Conservation (phyloP, 2,113 vertebrate genomes). For the Cisticola juncidis region DNA sequence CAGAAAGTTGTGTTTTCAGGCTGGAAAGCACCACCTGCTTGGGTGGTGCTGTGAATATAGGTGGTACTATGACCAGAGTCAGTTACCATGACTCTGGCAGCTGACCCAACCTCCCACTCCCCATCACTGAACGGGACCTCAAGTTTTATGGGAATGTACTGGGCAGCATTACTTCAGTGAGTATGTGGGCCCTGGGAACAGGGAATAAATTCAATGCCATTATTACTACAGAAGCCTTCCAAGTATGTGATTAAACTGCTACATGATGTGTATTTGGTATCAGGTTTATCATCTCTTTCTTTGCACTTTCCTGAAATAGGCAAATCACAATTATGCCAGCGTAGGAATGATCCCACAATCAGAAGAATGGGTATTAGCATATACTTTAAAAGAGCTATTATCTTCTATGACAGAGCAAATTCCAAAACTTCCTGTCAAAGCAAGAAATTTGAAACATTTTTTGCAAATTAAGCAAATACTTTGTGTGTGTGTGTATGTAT, state of each 20-base stretch:
- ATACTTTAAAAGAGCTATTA: neutral
- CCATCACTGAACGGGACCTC: neutral
- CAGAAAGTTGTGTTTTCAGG: neutral
- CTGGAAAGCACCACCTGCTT: neutral
- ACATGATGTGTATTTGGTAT: neutral
- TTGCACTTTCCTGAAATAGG: neutral
- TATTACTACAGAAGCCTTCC: neutral
- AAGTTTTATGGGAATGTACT: neutral
- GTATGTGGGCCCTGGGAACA: neutral
- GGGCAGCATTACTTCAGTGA: neutral
- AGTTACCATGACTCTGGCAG: neutral
- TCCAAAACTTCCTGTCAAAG: neutral
- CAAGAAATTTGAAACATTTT: neutral
- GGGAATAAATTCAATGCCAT: neutral
- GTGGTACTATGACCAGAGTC: neutral
- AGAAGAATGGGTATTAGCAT: neutral
- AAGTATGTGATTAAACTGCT: rapidly evolving
- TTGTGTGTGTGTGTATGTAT: neutral
- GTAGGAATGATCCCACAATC: neutral
- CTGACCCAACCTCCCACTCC: neutral
- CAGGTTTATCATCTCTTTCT: neutral
- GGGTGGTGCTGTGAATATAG: rapidly evolving
- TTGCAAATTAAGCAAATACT: neutral
- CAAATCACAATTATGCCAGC: neutral
- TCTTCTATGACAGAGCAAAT: neutral